Evolutionary conservation across 92 coral and sea anemone genomes (phyloP), one percentile per base, ranked within the genome.

Genomic region (Hydrozoanthus gracilis): DNA sequence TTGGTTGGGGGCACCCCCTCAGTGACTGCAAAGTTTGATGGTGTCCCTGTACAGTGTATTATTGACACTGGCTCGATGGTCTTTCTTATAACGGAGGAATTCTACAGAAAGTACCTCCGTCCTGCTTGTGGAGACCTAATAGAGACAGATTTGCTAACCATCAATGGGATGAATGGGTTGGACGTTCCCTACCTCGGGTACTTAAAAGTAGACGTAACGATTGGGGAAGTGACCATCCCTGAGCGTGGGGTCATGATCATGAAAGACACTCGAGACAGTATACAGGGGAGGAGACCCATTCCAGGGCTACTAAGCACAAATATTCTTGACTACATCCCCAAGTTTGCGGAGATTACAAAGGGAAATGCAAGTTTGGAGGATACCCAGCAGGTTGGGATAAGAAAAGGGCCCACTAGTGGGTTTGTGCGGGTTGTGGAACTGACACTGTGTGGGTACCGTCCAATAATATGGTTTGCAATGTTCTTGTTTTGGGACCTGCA

Each of bases 171-270:
- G 4, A 92, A 90, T 88, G 93, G 95, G 15, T 80, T 89, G 62
- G 92, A 92, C 78, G 83, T 92, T 51, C 91, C 92, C 3, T 92
- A 92, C 54, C 47, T 92, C 27, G 93, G 95, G 44, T 92, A 90
- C 87, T 75, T 92, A 45, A 89, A 88, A 52, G 51, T 84, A 77
- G 88, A 89, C 4, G 76, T 88, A 20, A 82, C 78, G 15, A 83
- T 88, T 7, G 88, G 73, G 8, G 93, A 87, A 54, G 92, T 88
- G 66, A 47, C 56, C 15, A 78, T 82, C 51, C 95, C 92, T 1
- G 72, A 70, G 49, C 87, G 92, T 46, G 88, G 95, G 18, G 86
- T 93, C 39, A 72, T 93, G 11, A 56, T 89, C 74, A 83, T 74
- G 14, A 86, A 89, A 54, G 92, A 89, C 48, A 78, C 89, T 77